Evolutionary conservation across 37 sponge, comb jelly and placozoan species (phyloP).

Genomic region (Bolinopsis microptera): DNA sequence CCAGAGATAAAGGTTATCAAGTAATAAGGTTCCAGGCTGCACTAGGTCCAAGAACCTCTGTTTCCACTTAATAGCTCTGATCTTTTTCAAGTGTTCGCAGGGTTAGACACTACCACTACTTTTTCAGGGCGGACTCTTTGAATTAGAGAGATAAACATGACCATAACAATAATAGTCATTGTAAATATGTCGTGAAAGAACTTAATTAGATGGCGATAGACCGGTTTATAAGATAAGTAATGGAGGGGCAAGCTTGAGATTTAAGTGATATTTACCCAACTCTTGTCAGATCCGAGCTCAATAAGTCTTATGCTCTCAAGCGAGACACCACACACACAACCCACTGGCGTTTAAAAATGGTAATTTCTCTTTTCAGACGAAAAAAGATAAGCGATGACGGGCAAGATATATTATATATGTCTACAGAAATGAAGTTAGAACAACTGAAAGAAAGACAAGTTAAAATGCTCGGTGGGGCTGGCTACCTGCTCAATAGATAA

Average conservation of each 20-base stretch:
- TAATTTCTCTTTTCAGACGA: too few species aligned
- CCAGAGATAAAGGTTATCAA: background rate
- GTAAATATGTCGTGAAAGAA: background rate
- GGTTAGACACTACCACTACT: background rate
- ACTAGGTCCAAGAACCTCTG: too few species aligned
- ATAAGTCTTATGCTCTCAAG: background rate
- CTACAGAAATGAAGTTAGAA: too few species aligned
- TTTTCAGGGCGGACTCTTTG: background rate
- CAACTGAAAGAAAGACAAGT: background rate
- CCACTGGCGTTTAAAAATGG: too few species aligned
- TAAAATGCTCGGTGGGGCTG: background rate
- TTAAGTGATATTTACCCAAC: background rate
- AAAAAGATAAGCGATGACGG: too few species aligned
- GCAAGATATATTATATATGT: too few species aligned
- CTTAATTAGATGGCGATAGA: background rate
- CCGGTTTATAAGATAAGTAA: background rate
- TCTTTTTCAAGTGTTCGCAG: background rate
- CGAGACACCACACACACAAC: too few species aligned
- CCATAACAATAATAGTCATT: background rate
- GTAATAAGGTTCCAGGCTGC: background rate
- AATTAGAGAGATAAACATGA: background rate
- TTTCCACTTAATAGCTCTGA: background rate
- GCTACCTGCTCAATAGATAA: slow-evolving; percentile 30
- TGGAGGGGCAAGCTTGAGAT: too few species aligned
- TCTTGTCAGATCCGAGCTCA: background rate